Conservation (phyloP, 1,140 invertebrate genomes). For the Drosophila setifemur region DNA sequence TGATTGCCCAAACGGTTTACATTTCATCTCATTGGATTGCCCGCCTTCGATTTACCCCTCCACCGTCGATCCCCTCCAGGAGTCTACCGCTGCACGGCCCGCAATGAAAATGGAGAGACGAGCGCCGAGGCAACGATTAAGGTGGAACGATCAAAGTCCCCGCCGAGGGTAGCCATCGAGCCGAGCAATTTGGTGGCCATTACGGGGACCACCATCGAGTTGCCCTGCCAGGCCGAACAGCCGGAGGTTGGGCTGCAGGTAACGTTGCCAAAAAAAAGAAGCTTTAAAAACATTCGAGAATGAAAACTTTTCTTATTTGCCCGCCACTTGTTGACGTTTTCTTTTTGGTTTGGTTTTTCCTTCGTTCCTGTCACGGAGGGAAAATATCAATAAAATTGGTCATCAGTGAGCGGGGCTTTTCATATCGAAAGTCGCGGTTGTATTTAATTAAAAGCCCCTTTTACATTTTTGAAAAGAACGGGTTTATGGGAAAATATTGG, state of each 20-base stretch:
- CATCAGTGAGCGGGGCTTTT: too few relatives aligned
- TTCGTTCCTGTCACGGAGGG: background rate
- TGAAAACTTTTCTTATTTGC: conserved; percentile 26
- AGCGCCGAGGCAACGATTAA: conserved; percentile 87
- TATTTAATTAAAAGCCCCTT: too few relatives aligned
- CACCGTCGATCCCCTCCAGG: too few relatives aligned
- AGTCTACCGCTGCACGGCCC: conserved; percentile 90
- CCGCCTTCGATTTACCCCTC: too few relatives aligned
- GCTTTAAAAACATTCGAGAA: too few relatives aligned
- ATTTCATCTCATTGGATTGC: conserved; percentile 19
- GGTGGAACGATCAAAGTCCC: conserved; percentile 84
- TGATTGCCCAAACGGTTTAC: conserved; percentile 38
- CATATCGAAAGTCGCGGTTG: too few relatives aligned
- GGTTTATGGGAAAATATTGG: too few relatives aligned
- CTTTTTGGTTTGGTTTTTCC: conserved; percentile 11
- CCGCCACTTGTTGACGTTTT: conserved; percentile 60
- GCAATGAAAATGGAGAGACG: conserved; percentile 88
- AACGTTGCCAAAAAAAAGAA: too few relatives aligned
- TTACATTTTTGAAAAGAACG: too few relatives aligned
- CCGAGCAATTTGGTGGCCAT: conserved; percentile 90
- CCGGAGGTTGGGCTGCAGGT: conserved; percentile 90
- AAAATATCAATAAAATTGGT: background rate
- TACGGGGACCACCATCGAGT: conserved; percentile 88
- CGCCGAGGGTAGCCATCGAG: conserved; percentile 86
- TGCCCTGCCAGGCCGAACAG: conserved; percentile 92